Percentiles rank a stretch among this genome's conserved stretches.
Conservation (phyloP, 2,888 invertebrate genomes). For the Ctena decussata region DNA sequence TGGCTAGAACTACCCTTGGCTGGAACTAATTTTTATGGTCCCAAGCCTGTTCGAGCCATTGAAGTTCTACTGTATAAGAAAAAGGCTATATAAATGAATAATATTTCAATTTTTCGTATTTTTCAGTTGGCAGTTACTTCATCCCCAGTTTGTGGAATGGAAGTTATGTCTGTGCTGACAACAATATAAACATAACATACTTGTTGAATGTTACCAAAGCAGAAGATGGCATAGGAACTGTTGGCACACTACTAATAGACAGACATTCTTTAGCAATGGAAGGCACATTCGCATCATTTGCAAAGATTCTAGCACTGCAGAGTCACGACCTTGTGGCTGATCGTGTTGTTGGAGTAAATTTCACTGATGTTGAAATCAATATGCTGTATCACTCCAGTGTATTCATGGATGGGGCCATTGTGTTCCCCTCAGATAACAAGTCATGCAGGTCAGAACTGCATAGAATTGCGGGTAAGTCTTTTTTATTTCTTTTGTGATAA, state of each 20-base stretch:
- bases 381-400: not conserved
- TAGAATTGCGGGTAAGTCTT: slow-evolving; percentile 49
- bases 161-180: slow-evolving; percentile 46
- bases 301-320: slow-evolving; percentile 24
- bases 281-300: slow-evolving; percentile 34
- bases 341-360: slow-evolving; percentile 23
- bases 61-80: no score
- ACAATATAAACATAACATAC: not conserved
- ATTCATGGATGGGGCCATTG: slow-evolving; percentile 40
- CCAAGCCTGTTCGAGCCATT: no score
- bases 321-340: not conserved
- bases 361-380: slow-evolving; percentile 39
- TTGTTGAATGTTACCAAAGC: slow-evolving; percentile 42
- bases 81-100: no score
- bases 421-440: slow-evolving; percentile 31
- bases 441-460: slow-evolving; percentile 52
- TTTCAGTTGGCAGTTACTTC: slow-evolving; percentile 39
- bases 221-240: slow-evolving; percentile 6
- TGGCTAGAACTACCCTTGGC: no score
- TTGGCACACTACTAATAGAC: slow-evolving; percentile 3
- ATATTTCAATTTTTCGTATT: no score
- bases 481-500: no score
- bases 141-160: slow-evolving; percentile 60
- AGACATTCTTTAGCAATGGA: not conserved
- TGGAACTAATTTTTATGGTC: no score